Percentiles rank a stretch among this genome's conserved stretches.
phyloP scores from a whole-genome alignment of 2,888 invertebrate genomes.

The Ormyrus nitidulus region DNA sequence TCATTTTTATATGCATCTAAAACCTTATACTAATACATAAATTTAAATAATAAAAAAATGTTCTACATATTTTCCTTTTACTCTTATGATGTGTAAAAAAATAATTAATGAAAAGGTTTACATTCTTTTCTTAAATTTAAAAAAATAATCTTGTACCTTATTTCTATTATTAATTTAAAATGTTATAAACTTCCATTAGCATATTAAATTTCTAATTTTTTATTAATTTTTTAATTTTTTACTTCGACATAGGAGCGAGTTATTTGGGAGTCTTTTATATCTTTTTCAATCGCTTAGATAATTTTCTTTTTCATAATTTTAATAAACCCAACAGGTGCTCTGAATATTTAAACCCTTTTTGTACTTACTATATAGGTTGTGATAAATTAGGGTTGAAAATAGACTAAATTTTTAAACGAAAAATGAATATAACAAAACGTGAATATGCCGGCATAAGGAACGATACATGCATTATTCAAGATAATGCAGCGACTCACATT shows the following conservation, averaged over 20 bases:
- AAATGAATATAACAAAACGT: conserved; percentile 62
- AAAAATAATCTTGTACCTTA: conserved; percentile 12
- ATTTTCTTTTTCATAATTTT: conserved; percentile 49
- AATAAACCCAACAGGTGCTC: conserved; percentile 71
- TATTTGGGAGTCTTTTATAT: conserved; percentile 58
- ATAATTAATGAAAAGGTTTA: no score
- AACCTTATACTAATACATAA: no score
- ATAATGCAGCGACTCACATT: conserved; percentile 61
- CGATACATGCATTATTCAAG: conserved; percentile 69
- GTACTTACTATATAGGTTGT: conserved; percentile 46
- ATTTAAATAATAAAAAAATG: no score
- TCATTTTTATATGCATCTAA: no score
- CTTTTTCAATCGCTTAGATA: conserved; percentile 33
- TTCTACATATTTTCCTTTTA: no score
- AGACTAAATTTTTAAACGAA: conserved; percentile 53
- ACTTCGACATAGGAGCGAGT: conserved; percentile 64
- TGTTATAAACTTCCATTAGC: conserved; percentile 1
- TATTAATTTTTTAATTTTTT: conserved; percentile 48
- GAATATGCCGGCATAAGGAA: conserved; percentile 75
- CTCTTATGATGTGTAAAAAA: no score
- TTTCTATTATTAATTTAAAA: conserved; percentile 14
- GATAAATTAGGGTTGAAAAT: conserved; percentile 44
- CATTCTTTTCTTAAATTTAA: no score
- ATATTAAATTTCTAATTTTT: conserved; percentile 3
- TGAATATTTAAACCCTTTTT: conserved; percentile 47